These are phyloP conservation scores for Lindbergichthys nudifrons DNA, from an alignment of 2,797 vertebrate species.

Conservation along the genomic window DNA sequence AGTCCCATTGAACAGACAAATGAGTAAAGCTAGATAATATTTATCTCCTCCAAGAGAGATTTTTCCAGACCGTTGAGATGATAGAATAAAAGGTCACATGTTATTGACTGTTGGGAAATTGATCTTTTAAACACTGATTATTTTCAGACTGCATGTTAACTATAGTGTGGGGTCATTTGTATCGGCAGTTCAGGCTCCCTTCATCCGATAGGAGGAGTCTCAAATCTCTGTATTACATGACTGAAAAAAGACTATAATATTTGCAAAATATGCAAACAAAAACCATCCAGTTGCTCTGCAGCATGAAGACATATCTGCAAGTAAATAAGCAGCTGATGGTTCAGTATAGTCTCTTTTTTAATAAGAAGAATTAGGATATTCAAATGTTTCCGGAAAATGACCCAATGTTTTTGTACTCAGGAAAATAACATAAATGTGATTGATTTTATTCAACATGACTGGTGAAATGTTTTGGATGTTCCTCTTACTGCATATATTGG, in stretches of 20 bases:
- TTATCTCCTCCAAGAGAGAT: background rate
- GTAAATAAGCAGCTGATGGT: too few species aligned
- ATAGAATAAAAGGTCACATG: background rate
- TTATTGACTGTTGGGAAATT: background rate
- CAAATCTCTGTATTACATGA: too few species aligned
- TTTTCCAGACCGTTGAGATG: background rate
- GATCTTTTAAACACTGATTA: background rate
- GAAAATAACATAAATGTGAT: background rate
- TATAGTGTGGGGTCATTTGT: background rate
- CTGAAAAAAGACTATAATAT: too few species aligned
- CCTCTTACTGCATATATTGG: background rate
- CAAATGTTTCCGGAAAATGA: background rate
- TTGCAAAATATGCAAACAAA: too few species aligned
- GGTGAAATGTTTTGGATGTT: background rate
- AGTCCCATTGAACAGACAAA: slow-evolving; percentile 13
- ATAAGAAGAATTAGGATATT: background rate
- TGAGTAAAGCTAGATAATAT: background rate
- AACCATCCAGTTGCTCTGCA: too few species aligned
- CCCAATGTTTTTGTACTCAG: background rate
- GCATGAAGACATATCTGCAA: too few species aligned
- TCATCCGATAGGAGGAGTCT: too few species aligned
- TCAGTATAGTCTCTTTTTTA: too few species aligned
- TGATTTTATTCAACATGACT: background rate
- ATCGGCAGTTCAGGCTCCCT: background rate
- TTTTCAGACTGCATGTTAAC: background rate